These are phyloP conservation scores for Gasterosteus nipponicus DNA, from an alignment of 2,113 vertebrate genomes.

Conservation along the genomic window DNA sequence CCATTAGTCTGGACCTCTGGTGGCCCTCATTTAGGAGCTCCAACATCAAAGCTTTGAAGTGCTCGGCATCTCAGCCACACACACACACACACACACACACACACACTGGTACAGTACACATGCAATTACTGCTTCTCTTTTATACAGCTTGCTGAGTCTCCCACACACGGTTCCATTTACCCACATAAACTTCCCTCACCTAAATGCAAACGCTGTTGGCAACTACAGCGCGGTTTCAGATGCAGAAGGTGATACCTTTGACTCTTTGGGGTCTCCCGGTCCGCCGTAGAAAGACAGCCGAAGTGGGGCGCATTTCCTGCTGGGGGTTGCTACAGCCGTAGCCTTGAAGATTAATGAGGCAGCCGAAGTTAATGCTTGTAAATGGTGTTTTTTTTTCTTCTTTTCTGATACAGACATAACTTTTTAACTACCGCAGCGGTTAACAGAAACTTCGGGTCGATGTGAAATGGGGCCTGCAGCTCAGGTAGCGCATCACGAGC, in stretches of 20 bases:
- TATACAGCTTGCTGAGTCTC: conserved; percentile 44
- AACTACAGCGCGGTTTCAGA: conserved; percentile 29
- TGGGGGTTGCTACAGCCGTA: not conserved
- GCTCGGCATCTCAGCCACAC: conserved; percentile 59
- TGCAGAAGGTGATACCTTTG: conserved; percentile 22
- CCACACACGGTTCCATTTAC: conserved; percentile 73
- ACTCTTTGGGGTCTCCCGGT: conserved; percentile 11
- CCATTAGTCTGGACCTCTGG: conserved; percentile 84
- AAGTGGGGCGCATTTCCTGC: not conserved
- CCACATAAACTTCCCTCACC: conserved; percentile 62
- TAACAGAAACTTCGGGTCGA: conserved; percentile 23
- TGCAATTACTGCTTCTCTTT: conserved; percentile 72
- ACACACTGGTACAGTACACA: conserved; percentile 51
- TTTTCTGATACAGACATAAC: not conserved
- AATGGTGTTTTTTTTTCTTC: conserved; percentile 2
- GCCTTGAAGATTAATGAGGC: conserved; percentile 30
- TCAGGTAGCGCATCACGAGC: conserved; percentile 50
- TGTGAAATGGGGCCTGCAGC: conserved; percentile 40
- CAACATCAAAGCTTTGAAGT: conserved; percentile 84
- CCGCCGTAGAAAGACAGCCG: not conserved
- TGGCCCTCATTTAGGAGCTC: conserved; percentile 83
- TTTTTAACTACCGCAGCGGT: conserved; percentile 34
- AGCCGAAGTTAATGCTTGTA: conserved; percentile 26
- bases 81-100: conserved; percentile 56
- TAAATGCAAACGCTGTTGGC: conserved; percentile 47